These are phyloP conservation scores for Rhabdophis nuchalis DNA, from an alignment of 2,797 vertebrate species.

Conservation along the genomic window DNA sequence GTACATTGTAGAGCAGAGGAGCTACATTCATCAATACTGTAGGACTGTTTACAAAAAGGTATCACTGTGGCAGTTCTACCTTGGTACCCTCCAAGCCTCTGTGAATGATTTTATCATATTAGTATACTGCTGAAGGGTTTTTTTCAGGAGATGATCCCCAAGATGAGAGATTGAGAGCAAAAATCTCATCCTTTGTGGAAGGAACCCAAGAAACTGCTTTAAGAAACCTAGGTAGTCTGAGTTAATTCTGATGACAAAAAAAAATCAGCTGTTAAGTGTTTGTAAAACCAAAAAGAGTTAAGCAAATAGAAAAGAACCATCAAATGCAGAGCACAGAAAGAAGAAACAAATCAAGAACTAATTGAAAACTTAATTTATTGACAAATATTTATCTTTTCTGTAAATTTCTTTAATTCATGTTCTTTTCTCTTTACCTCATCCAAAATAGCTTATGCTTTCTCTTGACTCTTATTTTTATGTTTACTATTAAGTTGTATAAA, in stretches of 20 bases:
- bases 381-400: not conserved
- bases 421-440: not conserved
- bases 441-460: not conserved
- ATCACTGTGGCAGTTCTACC: not conserved
- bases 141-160: not conserved
- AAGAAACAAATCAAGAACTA: not conserved
- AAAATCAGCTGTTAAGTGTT: not conserved
- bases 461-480: not conserved
- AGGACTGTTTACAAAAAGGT: not conserved
- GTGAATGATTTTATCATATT: not conserved
- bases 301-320: not conserved
- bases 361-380: not conserved
- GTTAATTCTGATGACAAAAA: not conserved
- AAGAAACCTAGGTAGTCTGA: not conserved
- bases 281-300: not conserved
- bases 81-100: not conserved
- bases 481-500: not conserved
- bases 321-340: not conserved
- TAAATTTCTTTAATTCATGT: not conserved
- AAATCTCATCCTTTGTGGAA: not conserved
- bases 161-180: not conserved
- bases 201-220: not conserved
- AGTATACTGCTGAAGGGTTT: not conserved
- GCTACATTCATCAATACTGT: not conserved
- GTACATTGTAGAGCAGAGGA: not conserved